Base-by-base conservation (phyloP, 2,113 vertebrate species). In the Tragelaphus strepsiceros region DNA sequence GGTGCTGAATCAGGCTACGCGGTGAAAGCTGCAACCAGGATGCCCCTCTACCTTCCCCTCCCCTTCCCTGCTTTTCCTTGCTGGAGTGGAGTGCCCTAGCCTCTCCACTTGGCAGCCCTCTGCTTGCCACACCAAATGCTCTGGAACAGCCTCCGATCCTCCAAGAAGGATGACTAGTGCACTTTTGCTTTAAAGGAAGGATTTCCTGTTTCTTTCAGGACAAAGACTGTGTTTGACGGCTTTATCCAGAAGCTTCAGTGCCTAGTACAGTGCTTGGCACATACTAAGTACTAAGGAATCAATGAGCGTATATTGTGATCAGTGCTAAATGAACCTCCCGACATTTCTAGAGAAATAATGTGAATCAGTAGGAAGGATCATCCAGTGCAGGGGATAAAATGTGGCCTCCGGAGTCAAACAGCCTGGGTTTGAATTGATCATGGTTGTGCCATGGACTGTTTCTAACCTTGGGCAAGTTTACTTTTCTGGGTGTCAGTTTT, bases 171-270 rank as follows among this genome's bases (percentile, higher is more conserved):
- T 30, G 19, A 49, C 77, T 5, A 26, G 54, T 53, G 67, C 53
- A 64, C 19, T 80, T 90, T 35, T 46, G 82, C 32, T 30, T 9
- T 19, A 28, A 67, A 53, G 81, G 92, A 95, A 64, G 95, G 59
- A 90, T 61, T 97, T 97, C 80, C 87, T 94, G 28, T 96, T 46
- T 59, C 53, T 96, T 62, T 80, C 82, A 88, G 67, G 88, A 96
- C 78, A 74, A 90, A 97, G 93, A 82, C 59, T 56, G 4, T 49
- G 82, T 3, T 6, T 81, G 84, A 96, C 35, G 53, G 89, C 84
- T 85, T 61, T 24, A n/a, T 85, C 15, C 35, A 43, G 43, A 35
- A 82, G 43, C 71, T 61, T 51, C 49, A 93, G 94, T 82, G 51
- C 39, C 59, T 93, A 5, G 39, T 17, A 9, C 14, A 24, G 92